These are phyloP conservation scores for Drosophila tani DNA, from an alignment of 1,140 invertebrate species.

Conservation along the genomic window DNA sequence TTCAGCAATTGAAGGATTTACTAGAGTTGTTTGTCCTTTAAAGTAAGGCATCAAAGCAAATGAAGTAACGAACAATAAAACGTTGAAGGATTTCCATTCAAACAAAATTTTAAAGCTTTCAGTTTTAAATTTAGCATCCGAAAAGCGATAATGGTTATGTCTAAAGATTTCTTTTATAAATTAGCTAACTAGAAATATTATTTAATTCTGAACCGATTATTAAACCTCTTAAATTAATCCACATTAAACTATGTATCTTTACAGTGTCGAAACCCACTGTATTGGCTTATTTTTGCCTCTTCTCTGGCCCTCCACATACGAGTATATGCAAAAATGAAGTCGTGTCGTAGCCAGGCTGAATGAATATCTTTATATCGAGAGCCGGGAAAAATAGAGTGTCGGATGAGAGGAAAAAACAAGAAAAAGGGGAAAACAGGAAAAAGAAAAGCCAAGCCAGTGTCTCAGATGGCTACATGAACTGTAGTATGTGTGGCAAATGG, in stretches of 20 bases:
- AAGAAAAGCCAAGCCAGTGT: conserved; percentile 3
- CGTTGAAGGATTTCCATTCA: too few species aligned
- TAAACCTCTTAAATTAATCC: neutral
- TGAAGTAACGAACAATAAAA: neutral
- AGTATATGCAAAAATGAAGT: conserved; percentile 60
- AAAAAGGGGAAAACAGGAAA: conserved; percentile 2
- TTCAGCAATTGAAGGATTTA: neutral
- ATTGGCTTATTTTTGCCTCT: conserved; percentile 13
- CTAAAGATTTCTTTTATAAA: neutral
- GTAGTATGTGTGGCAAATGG: conserved; percentile 66
- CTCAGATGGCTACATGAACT: conserved; percentile 40
- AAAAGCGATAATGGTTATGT: too few species aligned
- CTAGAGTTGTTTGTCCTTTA: neutral
- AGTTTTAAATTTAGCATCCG: neutral
- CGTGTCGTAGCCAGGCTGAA: conserved; percentile 18
- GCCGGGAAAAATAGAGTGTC: conserved; percentile 30
- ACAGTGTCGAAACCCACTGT: conserved; percentile 11
- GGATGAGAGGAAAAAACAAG: neutral
- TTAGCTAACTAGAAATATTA: neutral
- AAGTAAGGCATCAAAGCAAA: neutral
- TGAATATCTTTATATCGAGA: conserved; percentile 66
- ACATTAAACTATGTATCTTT: neutral
- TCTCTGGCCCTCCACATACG: conserved; percentile 8
- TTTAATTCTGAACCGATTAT: too few species aligned
- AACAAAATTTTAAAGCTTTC: neutral